These are phyloP conservation scores for Temnothorax longispinosus DNA, from an alignment of 1,140 invertebrate species.

Conservation along the genomic window DNA sequence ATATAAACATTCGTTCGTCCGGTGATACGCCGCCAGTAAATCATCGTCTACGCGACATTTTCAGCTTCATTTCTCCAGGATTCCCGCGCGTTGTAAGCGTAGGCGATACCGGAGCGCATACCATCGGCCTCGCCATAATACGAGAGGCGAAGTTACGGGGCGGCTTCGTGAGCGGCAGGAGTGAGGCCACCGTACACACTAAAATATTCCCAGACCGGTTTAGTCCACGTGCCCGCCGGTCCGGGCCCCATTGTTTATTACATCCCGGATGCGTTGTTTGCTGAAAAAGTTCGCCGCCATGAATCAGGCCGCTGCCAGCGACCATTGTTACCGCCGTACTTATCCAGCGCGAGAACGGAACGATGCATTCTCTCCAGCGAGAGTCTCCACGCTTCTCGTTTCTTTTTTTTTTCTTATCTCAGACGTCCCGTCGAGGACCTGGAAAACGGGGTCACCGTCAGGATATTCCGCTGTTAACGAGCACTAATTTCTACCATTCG, in stretches of 20 bases:
- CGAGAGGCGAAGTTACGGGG: constrained; percentile 62
- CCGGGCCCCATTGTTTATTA: constrained; percentile 75
- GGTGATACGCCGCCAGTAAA: constrained; percentile 16
- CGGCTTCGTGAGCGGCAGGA: background rate
- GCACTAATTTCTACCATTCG: background rate
- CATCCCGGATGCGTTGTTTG: constrained; percentile 76
- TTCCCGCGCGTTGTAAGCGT: constrained; percentile 11
- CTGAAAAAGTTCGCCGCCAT: constrained; percentile 75
- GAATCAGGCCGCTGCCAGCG: constrained; percentile 68
- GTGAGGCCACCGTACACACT: constrained; percentile 29
- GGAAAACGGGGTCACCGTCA: background rate
- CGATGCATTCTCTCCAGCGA: constrained; percentile 27
- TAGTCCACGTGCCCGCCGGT: background rate
- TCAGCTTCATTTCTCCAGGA: constrained; percentile 63
- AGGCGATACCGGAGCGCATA: constrained; percentile 28
- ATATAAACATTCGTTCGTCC: constrained; percentile 19
- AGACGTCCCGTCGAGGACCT: background rate
- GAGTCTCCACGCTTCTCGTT: background rate
- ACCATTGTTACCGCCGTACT: constrained; percentile 54
- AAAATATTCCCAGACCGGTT: constrained; percentile 52
- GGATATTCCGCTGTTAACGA: background rate
- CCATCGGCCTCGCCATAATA: constrained; percentile 50
- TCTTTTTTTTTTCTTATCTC: background rate
- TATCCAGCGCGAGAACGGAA: constrained; percentile 20
- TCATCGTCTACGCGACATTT: constrained; percentile 45